A percentile compares a stretch with the other conserved stretches of the same genome.
phyloP scores from a whole-genome alignment of 2,113 vertebrate species.

The Tyto alba region DNA sequence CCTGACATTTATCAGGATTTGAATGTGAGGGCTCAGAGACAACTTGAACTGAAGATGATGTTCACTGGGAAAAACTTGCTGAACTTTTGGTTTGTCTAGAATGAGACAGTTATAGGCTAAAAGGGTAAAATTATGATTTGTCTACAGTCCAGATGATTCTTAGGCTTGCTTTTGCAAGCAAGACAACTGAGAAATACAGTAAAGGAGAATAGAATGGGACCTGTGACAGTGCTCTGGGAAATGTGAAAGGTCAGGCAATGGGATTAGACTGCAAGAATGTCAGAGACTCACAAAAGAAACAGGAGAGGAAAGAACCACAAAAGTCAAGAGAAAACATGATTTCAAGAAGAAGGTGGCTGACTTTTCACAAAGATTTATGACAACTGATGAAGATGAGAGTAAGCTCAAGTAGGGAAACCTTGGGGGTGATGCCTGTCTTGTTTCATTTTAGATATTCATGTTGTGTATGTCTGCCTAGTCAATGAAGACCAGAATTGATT shows the following conservation, averaged over 20 bases:
- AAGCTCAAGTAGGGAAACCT: background rate
- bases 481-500: background rate
- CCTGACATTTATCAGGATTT: background rate
- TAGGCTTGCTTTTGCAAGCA: background rate
- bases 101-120: background rate
- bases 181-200: background rate
- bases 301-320: background rate
- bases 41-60: background rate
- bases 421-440: background rate
- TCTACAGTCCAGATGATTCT: background rate
- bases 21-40: background rate
- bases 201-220: background rate
- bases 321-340: background rate
- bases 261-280: background rate
- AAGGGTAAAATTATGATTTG: background rate
- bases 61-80: background rate
- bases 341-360: background rate
- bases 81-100: background rate
- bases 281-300: background rate
- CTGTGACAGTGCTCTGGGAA: background rate
- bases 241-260: background rate
- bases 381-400: background rate
- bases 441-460: background rate
- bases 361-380: background rate
- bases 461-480: background rate